Conservation (phyloP, 2,888 invertebrate species). For the Limulus polyphemus region DNA sequence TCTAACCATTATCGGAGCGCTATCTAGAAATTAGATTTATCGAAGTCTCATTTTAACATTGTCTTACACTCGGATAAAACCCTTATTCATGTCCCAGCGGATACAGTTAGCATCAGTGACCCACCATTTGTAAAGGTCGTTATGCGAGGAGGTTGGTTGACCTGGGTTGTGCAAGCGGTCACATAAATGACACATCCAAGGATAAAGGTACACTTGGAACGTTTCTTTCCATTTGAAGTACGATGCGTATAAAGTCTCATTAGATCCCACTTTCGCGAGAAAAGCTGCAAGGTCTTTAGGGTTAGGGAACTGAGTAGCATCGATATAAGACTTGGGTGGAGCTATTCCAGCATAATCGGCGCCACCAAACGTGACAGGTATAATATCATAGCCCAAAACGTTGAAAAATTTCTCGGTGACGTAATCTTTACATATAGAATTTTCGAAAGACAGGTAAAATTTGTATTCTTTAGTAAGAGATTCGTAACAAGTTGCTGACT, state of each 20-base stretch:
- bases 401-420: conserved; percentile 32
- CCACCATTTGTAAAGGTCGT: conserved; percentile 10
- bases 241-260: conserved; percentile 3
- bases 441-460: conserved; percentile 20
- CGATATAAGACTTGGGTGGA: conserved; percentile 32
- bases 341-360: conserved; percentile 30
- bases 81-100: conserved; percentile 2
- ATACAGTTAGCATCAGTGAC: conserved; percentile 9
- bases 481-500: conserved; percentile 33
- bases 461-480: conserved; percentile 29
- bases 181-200: conserved; percentile 19
- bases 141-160: background rate
- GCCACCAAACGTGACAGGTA: conserved; percentile 32
- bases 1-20: no score
- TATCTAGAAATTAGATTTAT: no score
- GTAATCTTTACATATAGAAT: conserved; percentile 31
- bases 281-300: conserved; percentile 12
- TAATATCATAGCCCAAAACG: conserved; percentile 26
- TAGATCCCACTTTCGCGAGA: conserved; percentile 8
- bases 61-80: background rate
- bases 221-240: conserved; percentile 8
- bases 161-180: conserved; percentile 8
- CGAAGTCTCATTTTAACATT: no score
- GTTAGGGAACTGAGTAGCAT: conserved; percentile 24
- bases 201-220: conserved; percentile 14